Conservation (phyloP, 2,113 vertebrate genomes). For the Lathamus discolor region DNA sequence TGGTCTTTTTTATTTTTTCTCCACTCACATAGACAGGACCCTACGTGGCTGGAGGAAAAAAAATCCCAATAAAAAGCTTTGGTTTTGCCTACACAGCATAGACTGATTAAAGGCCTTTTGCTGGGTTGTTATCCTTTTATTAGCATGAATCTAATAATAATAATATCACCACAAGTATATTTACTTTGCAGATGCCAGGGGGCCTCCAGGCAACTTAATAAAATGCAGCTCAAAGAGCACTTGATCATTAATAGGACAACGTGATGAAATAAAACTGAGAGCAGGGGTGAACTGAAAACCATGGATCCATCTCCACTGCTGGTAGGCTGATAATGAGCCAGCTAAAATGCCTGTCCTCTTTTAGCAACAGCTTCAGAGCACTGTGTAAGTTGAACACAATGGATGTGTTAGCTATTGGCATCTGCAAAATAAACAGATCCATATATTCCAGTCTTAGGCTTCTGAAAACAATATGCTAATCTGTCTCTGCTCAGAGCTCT, state of each 20-base stretch:
- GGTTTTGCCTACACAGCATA: conserved; percentile 46
- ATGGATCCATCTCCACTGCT: conserved; percentile 1
- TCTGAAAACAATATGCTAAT: conserved; percentile 55
- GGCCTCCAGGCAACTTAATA: conserved; percentile 52
- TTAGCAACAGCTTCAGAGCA: conserved; percentile 20
- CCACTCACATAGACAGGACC: background rate
- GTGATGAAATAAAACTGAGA: conserved; percentile 51
- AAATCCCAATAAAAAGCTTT: background rate
- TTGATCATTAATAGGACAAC: conserved; percentile 54
- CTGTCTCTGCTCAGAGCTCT: background rate
- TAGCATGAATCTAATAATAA: conserved; percentile 61
- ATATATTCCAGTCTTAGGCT: background rate
- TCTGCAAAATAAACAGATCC: conserved; percentile 36
- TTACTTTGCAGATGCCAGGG: conserved; percentile 54
- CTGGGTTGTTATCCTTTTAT: conserved; percentile 60
- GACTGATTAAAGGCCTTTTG: conserved; percentile 61
- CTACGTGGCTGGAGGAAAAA: background rate
- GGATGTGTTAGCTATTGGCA: conserved; percentile 40
- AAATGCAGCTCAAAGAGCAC: conserved; percentile 44
- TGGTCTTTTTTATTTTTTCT: background rate
- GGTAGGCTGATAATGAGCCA: conserved; percentile 2
- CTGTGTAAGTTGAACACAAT: conserved; percentile 23
- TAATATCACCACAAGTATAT: conserved; percentile 66
- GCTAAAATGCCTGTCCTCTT: conserved; percentile 37
- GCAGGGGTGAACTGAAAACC: conserved; percentile 39